Conservation (phyloP, 2,113 vertebrate genomes). For the Chrysochloris asiatica region DNA sequence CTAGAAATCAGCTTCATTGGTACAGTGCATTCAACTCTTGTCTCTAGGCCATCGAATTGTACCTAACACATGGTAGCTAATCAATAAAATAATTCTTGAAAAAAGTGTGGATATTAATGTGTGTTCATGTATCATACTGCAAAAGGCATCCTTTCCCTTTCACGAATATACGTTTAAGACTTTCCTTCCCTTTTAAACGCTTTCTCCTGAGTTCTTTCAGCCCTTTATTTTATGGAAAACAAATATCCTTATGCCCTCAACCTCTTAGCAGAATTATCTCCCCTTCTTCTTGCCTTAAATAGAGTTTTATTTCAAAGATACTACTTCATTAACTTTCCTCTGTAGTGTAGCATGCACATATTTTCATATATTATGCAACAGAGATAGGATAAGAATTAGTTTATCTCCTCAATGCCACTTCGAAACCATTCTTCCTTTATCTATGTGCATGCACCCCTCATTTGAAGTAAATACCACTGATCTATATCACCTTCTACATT, state of each 20-base stretch:
- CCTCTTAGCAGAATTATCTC: constrained; percentile 2
- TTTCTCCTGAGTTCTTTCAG: background rate
- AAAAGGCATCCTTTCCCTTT: background rate
- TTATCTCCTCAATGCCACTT: background rate
- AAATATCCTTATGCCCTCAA: background rate
- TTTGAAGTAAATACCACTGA: background rate
- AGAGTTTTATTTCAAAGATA: background rate
- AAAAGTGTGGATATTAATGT: background rate
- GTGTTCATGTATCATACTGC: background rate
- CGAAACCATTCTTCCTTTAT: background rate
- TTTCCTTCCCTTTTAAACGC: background rate
- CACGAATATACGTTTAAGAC: background rate
- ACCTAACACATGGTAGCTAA: background rate
- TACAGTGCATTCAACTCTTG: background rate
- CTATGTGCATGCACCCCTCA: background rate
- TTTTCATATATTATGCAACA: background rate
- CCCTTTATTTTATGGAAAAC: background rate
- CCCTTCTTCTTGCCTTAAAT: background rate
- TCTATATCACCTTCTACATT: background rate
- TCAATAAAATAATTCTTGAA: background rate
- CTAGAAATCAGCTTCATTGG: background rate
- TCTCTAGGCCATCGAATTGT: background rate
- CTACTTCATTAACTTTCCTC: background rate
- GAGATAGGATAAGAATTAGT: background rate
- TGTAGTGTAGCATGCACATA: background rate